These are phyloP conservation scores for Margaritifera margaritifera DNA, from an alignment of 2,888 invertebrate genomes.

Conservation along the genomic window DNA sequence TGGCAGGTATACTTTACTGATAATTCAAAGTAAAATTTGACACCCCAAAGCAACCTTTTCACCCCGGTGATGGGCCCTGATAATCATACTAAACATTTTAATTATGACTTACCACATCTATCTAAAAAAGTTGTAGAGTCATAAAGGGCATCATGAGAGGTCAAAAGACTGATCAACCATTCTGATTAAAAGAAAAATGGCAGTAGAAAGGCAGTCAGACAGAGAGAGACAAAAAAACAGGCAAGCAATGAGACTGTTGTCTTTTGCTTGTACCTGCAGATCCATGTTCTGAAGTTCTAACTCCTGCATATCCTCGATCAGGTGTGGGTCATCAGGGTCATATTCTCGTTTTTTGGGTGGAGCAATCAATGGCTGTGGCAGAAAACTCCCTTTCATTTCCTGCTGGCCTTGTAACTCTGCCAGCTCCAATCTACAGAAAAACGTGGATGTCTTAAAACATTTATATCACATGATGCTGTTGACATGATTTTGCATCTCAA, in stretches of 20 bases:
- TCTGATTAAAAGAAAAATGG: background rate
- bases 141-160: no score
- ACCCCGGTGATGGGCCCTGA: no score
- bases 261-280: slow-evolving; percentile 50
- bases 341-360: slow-evolving; percentile 25
- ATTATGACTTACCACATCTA: no score
- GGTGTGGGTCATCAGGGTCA: slow-evolving; percentile 38
- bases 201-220: background rate
- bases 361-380: slow-evolving; percentile 53
- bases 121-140: no score
- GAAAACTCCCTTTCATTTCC: slow-evolving; percentile 46
- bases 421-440: slow-evolving; percentile 52
- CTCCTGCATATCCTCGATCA: slow-evolving; percentile 49
- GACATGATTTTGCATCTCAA: background rate
- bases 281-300: slow-evolving; percentile 63
- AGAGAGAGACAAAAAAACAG: background rate
- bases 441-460: background rate
- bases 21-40: no score
- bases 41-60: no score
- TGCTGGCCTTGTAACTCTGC: slow-evolving; percentile 53
- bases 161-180: background rate
- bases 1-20: no score
- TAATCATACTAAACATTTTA: no score
- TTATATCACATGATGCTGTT: background rate
- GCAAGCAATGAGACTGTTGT: background rate